Percentiles rank a stretch among this genome's conserved stretches.
Evolutionary conservation across 2,888 invertebrate species (phyloP).

Genomic region (Xestia rhomboidea): DNA sequence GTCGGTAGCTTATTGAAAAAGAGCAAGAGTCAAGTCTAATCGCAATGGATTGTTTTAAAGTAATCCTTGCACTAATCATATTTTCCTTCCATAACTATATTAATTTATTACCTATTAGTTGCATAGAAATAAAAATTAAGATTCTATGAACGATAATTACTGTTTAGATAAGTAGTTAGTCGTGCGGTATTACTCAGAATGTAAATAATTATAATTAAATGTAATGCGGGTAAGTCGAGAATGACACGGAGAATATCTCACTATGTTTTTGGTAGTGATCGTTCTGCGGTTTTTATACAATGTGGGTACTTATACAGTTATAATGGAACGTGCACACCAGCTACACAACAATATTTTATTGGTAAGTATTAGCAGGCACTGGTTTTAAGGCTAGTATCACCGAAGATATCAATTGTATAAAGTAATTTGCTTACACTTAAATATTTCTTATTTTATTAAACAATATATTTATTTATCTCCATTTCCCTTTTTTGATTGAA

Average conservation of each 20-base stretch:
- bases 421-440: too few species aligned
- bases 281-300: not conserved
- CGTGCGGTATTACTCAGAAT: too few species aligned
- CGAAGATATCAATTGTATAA: too few species aligned
- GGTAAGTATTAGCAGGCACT: not conserved
- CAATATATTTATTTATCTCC: not conserved
- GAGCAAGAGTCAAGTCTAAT: not conserved
- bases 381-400: too few species aligned
- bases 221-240: not conserved
- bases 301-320: not conserved
- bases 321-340: not conserved
- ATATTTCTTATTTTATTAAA: not conserved
- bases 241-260: not conserved
- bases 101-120: not conserved
- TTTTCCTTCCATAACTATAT: not conserved
- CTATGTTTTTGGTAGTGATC: not conserved
- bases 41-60: not conserved
- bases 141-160: not conserved
- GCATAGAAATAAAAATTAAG: not conserved
- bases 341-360: not conserved
- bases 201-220: not conserved
- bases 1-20: constrained; percentile 1
- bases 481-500: not conserved
- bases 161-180: not conserved
- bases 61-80: not conserved